Evolutionary conservation across 2,888 invertebrate genomes (phyloP), one percentile per base, ranked within the genome.

Genomic region (Melieria omissa): DNA sequence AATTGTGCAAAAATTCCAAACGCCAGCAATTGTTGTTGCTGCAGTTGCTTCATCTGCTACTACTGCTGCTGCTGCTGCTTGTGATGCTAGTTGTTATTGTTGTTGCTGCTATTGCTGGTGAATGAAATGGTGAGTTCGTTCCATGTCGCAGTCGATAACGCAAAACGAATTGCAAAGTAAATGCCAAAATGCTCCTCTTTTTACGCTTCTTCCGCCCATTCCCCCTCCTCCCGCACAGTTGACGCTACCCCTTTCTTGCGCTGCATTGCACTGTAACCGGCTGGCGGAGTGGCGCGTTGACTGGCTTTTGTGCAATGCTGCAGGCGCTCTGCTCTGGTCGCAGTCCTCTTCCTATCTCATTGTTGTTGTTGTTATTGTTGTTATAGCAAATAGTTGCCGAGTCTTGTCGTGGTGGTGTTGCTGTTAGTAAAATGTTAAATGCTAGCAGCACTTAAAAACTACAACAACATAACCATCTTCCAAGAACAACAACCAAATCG

Each of bases 1-100:
- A 76, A 69, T 67, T 67, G 67, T 67, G 67, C 67, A 52, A 67
- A 67, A 67, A 67, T 67, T 67, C 67, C 67, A 67, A 67, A 8
- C 5, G 14, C 29, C n/a, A 73, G 71, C 65, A 71, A 61, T 61
- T 73, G 69, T 70, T 73, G 65, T 60, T 7, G 5, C 41, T 49
- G 29, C 52, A 16, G 14, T 29, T 9, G 4, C 16, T 57, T 16
- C 16, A 29, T 8, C 29, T 5, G 8, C n/a, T 12, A 58, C 58
- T 58, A 55, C 55, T 29, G 55, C 65, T 29, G 29, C 29, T 16
- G 16, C 16, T 29, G 2, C 29, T 29, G 29, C 29, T 29, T 29
- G 29, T 29, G 29, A 29, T 29, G 29, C 29, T 29, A 29, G 62
- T 46, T 54, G 5, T 62, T 60, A 4, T 60, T 65, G 16, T 70